Base-by-base conservation (phyloP, 2,113 vertebrate species). In the Zapornia atra region DNA sequence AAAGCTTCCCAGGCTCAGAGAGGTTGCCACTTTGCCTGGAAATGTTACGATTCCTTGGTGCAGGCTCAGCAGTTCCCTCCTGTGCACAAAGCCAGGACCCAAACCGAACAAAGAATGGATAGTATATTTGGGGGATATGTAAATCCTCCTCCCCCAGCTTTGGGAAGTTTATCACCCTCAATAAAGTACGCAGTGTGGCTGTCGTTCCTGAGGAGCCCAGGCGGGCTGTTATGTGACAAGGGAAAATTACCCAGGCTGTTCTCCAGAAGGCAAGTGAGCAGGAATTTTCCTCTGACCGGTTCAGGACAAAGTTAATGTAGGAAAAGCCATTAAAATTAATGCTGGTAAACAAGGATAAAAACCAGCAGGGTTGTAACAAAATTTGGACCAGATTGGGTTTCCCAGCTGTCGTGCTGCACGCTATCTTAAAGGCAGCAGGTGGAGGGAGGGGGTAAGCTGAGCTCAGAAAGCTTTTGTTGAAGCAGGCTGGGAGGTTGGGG, bases 241-340 rank as follows among this genome's bases (percentile, higher is more conserved):
- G 84, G 94, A 95, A 96, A 93, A 96, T 96, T 88, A 94, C 61
- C 54, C 96, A 89, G 91, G 65, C 94, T 85, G 94, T 88, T 96
- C 60, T 97, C 77, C 94, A 92, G 96, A 96, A 97, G 94, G 96
- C 94, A 88, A 94, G 82, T 36, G 78, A 93, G 70, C 33, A 79
- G 88, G 82, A 95, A 92, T 92, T 93, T 97, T 96, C 80, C 88
- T 96, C 81, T 22, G 15, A 92, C 80, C 36, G 33, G 56, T 94
- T 86, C 66, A 88, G 82, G 84, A 94, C 85, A 89, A 95, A 87
- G 92, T 94, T 95, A 91, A 92, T 90, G 90, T 82, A 79, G 92
- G 85, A 81, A 87, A 96, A 95, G 91, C 66, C 84, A 88, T 96
- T 96, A 97, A 97, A 96, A 97, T 96, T 92, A 97, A 96, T 96